These are phyloP conservation scores for Caligus rogercresseyi DNA, from an alignment of 1,140 invertebrate genomes.

Conservation along the genomic window DNA sequence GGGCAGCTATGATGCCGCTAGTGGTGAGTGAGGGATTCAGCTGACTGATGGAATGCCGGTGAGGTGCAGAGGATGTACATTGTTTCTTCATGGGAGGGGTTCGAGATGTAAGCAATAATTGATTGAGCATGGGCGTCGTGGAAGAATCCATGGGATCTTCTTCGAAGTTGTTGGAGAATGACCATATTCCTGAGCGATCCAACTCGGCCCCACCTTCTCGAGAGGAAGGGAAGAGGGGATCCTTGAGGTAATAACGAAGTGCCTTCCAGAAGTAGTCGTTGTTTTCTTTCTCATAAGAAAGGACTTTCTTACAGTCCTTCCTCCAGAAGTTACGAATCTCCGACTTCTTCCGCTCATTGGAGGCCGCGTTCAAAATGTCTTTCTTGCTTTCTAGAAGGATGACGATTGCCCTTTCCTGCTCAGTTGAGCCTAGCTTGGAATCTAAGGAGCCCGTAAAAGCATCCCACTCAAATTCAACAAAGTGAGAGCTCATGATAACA, in stretches of 20 bases:
- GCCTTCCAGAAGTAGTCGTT: not conserved
- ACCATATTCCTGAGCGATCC: conserved; percentile 11
- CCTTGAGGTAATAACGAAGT: conserved; percentile 4
- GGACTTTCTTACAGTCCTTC: not conserved
- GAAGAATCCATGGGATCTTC: not conserved
- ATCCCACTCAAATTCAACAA: not conserved
- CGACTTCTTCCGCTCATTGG: not conserved
- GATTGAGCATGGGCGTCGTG: not conserved
- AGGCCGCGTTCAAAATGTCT: not conserved
- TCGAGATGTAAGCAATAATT: not conserved
- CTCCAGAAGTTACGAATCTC: not conserved
- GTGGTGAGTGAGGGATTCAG: not conserved
- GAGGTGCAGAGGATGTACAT: not conserved
- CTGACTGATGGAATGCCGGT: not conserved
- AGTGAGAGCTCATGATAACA: not conserved
- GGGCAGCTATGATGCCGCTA: not conserved
- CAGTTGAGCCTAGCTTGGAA: not conserved
- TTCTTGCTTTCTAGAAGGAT: not conserved
- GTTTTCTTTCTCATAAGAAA: not conserved
- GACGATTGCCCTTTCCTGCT: not conserved
- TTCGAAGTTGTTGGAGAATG: not conserved
- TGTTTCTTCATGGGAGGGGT: not conserved
- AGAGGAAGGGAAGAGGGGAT: not conserved
- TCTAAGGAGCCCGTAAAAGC: not conserved
- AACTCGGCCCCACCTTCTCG: conserved; percentile 11